Evolutionary conservation across 2,113 vertebrate species (phyloP), one percentile per base, ranked within the genome.

Genomic region (Tragelaphus buxtoni): DNA sequence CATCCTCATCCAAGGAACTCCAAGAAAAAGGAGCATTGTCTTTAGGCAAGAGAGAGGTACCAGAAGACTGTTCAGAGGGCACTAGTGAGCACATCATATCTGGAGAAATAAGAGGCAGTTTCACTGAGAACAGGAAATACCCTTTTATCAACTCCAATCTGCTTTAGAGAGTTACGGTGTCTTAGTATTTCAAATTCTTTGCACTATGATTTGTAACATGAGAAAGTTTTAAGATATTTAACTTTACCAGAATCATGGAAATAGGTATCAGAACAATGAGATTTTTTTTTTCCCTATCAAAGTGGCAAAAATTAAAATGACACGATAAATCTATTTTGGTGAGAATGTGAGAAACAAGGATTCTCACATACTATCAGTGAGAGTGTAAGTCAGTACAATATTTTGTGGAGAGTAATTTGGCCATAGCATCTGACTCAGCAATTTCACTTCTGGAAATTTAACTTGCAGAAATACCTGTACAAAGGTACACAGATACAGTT

Each of bases 11-110:
- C n/a, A n/a, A n/a, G n/a, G n/a, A n/a, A n/a, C n/a, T 65, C 94
- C 98, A 90, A 84, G 98, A 49, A 90, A 94, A 95, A 45, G 96
- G 85, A 11, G 95, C 97, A 58, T 6, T 1, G 1, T 96, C 91
- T 7, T 88, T 80, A 11, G 96, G 47, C 0, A 53, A 84, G 2
- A 92, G 32, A 89, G 95, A 96, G 28, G 79, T 2, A 55, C 88
- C 93, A 39, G 79, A 80, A 0, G 96, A 77, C 60, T 96, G 65
- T 0, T 80, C 76, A 7, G 96, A 96, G 42, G 91, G 94, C 32
- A 60, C 76, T 7, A 96, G 92, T 82, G 96, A 98, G 92, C 91
- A 97, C 96, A 58, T 79, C 91, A 97, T 91, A 28, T 65, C 95
- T 32, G 91, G 65, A 96, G 87, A 98, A 81, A 47, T 47, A 83